Percentiles rank a stretch among this genome's conserved stretches.
Evolutionary conservation across 2,888 invertebrate species (phyloP).

Genomic region (Byasa hedistus): DNA sequence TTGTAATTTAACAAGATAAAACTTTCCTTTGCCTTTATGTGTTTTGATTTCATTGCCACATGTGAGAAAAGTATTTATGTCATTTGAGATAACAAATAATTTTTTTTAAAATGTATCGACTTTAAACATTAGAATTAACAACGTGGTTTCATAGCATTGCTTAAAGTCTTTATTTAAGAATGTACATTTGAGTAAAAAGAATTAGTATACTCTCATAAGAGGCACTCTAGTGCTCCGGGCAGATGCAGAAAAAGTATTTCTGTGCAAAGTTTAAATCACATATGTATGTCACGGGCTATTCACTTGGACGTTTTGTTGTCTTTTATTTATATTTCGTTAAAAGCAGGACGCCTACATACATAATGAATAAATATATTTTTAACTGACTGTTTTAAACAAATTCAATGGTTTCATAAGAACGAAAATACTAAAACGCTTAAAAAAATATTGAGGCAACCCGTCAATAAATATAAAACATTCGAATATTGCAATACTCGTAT

Average conservation of each 20-base stretch:
- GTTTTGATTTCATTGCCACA: too few relatives aligned
- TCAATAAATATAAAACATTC: conserved; percentile 15
- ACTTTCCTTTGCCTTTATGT: too few relatives aligned
- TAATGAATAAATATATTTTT: neutral
- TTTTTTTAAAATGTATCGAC: too few relatives aligned
- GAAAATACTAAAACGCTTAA: neutral
- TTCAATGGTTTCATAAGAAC: neutral
- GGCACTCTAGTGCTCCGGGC: conserved; percentile 52
- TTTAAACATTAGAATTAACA: neutral
- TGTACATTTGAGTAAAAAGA: neutral
- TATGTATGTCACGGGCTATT: conserved; percentile 22
- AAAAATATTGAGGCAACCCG: neutral
- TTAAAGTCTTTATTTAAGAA: neutral
- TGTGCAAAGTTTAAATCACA: conserved; percentile 22
- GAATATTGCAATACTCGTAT: conserved; percentile 13
- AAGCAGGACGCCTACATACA: conserved; percentile 1
- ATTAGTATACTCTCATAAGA: conserved; percentile 39
- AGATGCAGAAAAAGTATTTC: conserved; percentile 43
- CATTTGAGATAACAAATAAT: too few relatives aligned
- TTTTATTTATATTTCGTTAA: conserved; percentile 26
- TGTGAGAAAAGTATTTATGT: too few relatives aligned
- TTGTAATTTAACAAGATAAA: too few relatives aligned
- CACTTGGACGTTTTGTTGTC: conserved; percentile 8
- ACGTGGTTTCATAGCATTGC: neutral
- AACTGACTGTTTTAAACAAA: neutral